Conservation (phyloP, 2,113 vertebrate genomes). For the Zosterops pallidus region DNA sequence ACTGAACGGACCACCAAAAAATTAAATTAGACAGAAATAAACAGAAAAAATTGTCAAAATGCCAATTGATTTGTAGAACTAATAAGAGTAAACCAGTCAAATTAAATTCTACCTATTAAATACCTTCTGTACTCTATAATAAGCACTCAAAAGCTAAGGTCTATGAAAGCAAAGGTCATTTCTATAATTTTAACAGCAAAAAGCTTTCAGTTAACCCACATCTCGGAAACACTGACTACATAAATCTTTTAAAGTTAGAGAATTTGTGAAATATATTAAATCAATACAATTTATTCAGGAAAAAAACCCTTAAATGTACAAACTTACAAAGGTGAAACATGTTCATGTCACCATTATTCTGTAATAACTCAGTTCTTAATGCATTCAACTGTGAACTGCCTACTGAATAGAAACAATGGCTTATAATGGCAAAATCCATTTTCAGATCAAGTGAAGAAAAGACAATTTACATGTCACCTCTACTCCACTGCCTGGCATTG, state of each 20-base stretch:
- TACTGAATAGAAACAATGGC: constrained; percentile 50
- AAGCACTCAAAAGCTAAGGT: background rate
- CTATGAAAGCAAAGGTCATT: background rate
- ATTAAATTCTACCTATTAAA: background rate
- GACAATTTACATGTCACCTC: constrained; percentile 35
- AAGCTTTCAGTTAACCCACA: background rate
- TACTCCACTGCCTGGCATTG: background rate
- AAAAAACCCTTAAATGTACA: background rate
- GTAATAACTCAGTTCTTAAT: constrained; percentile 34
- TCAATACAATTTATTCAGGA: constrained; percentile 24
- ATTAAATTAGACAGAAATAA: background rate
- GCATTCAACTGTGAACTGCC: constrained; percentile 35
- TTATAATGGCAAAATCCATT: constrained; percentile 57
- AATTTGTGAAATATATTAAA: background rate
- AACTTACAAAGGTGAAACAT: constrained; percentile 18
- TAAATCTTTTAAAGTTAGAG: background rate
- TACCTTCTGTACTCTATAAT: background rate
- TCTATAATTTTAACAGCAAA: background rate
- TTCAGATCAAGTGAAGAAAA: constrained; percentile 37
- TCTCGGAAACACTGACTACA: background rate
- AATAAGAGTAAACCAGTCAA: background rate
- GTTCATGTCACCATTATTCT: constrained; percentile 41
- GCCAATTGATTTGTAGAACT: background rate
- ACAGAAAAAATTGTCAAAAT: background rate
- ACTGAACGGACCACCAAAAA: background rate